Evolutionary conservation across 1,140 invertebrate genomes (phyloP).

Genomic region (Aporrectodea caliginosa): DNA sequence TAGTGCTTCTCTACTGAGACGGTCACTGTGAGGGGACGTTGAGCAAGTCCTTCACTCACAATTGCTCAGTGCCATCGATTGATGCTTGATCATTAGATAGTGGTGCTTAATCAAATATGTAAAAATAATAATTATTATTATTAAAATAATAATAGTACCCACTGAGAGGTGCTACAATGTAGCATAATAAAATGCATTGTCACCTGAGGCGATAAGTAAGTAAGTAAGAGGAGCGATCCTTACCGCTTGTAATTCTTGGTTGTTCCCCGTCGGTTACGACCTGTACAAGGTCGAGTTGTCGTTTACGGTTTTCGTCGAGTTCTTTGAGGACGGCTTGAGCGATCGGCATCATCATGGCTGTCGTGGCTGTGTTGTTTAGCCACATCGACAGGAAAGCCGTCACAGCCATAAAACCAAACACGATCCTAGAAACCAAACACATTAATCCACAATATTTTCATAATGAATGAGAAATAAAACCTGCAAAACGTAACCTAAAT

Average conservation of each 20-base stretch:
- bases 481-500: neutral
- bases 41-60: too few relatives aligned
- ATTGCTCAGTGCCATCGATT: too few relatives aligned
- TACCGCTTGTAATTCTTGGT: neutral
- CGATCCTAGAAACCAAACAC: slow-evolving; percentile 30
- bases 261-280: neutral
- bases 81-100: too few relatives aligned
- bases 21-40: too few relatives aligned
- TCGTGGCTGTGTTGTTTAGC: slow-evolving; percentile 42
- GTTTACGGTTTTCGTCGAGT: slow-evolving; percentile 24
- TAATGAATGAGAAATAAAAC: neutral
- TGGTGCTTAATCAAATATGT: too few relatives aligned
- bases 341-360: slow-evolving; percentile 45
- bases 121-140: too few relatives aligned
- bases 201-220: too few relatives aligned
- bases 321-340: slow-evolving; percentile 39
- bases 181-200: too few relatives aligned
- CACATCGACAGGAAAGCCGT: slow-evolving; percentile 45
- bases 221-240: neutral
- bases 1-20: too few relatives aligned
- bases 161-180: too few relatives aligned
- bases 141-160: too few relatives aligned
- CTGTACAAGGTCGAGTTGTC: slow-evolving; percentile 12
- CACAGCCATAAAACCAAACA: slow-evolving; percentile 41
- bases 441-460: neutral